Percentiles rank a stretch among this genome's conserved stretches.
Conservation (phyloP, 2,888 invertebrate genomes). For the Synergus laeviventris region DNA sequence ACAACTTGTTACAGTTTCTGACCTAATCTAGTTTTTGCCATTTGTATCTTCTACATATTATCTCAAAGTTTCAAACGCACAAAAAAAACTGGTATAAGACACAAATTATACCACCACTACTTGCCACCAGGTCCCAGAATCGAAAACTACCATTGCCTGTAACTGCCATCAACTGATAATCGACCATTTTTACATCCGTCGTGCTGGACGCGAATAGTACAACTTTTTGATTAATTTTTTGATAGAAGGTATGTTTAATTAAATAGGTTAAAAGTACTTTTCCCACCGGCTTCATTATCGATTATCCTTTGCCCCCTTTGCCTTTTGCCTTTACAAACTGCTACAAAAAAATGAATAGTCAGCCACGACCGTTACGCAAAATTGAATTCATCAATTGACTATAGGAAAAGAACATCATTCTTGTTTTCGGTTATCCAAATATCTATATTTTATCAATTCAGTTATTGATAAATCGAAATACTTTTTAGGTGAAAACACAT, state of each 20-base stretch:
- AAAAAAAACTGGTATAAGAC: too few relatives aligned
- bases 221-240: neutral
- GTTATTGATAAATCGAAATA: neutral
- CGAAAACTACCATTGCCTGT: too few relatives aligned
- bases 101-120: too few relatives aligned
- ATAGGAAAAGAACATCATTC: neutral
- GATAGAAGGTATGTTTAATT: slow-evolving; percentile 3
- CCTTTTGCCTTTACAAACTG: neutral
- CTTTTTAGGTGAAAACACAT: neutral
- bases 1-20: too few relatives aligned
- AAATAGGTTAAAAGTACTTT: neutral
- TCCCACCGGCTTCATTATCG: neutral
- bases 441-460: neutral
- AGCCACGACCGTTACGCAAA: neutral
- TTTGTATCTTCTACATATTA: too few relatives aligned
- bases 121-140: too few relatives aligned
- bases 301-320: neutral
- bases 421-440: neutral
- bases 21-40: too few relatives aligned
- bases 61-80: too few relatives aligned
- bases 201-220: neutral
- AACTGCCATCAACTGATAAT: too few relatives aligned
- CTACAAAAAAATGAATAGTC: neutral
- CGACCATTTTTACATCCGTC: neutral
- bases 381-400: neutral